Evolutionary conservation across 1,140 invertebrate species (phyloP), one percentile per base, ranked within the genome.

Genomic region (Drosophila auraria): DNA sequence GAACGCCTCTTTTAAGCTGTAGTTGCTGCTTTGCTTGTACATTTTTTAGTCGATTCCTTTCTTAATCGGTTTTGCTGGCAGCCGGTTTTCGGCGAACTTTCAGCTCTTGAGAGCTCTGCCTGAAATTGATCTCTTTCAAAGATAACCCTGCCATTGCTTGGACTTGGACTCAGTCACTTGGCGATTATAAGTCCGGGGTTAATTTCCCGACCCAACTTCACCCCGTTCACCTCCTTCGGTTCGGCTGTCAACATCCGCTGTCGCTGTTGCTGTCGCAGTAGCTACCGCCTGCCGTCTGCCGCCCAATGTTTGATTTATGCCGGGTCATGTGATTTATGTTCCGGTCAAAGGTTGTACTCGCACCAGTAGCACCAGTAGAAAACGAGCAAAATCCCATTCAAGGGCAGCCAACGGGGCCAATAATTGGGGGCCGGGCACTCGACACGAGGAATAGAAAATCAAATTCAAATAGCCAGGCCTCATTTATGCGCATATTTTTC

Each of bases 401-500:
- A 56, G 36, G 54, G 11, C 51, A 20, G 11, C 15, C 44, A 60
- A 23, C 36, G 23, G 40, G 20, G 77, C 71, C 68, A 65, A 83
- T 83, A 79, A 83, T 82, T 80, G 81, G 30, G 9, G 51, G 53
- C n/a, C 40, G 23, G 38, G 23, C 75, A 63, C 71, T 81, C 59
- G 42, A 79, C 58, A 23, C 27, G 33, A 47, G 42, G 58, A 82
- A 79, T 86, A 72, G 68, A 77, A 59, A 68, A 64, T 62, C 63
- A 53, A 66, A 71, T 58, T 82, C 74, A 82, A 81, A 84, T 79
- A 70, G 83, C 56, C 64, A 71, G 56, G 59, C 77, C 64, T 68
- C 80, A 83, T 87, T 87, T 89, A 89, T 87, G 83, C 83, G 80
- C 83, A 87, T 87, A 87, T 83, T 80, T 82, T 83, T 80, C 57